phyloP scores from a whole-genome alignment of 2,113 vertebrate species.

The Origma solitaria region DNA sequence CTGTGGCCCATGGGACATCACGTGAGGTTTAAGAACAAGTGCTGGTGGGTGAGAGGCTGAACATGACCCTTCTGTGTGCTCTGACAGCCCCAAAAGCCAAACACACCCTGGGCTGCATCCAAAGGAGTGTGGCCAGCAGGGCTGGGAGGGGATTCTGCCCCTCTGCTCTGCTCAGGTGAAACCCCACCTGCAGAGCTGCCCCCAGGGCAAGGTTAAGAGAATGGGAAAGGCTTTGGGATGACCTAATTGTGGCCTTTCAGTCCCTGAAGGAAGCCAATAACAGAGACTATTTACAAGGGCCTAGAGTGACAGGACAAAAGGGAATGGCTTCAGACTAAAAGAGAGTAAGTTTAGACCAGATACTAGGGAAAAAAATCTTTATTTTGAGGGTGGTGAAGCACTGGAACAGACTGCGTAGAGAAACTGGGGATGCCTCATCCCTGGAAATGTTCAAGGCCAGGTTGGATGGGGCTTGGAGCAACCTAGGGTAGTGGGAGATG shows the following conservation, averaged over 20 bases:
- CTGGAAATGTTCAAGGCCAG: not conserved
- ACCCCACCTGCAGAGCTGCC: not conserved
- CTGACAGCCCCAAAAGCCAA: not conserved
- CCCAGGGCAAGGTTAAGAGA: not conserved
- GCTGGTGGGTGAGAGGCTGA: not conserved
- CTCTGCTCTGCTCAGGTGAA: not conserved
- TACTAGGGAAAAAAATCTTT: not conserved
- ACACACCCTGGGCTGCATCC: not conserved
- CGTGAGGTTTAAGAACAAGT: not conserved
- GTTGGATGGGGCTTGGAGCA: not conserved
- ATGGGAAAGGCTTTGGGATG: not conserved
- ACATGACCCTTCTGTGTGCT: not conserved
- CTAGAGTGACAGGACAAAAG: not conserved
- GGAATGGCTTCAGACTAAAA: not conserved
- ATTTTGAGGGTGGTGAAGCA: rapidly evolving
- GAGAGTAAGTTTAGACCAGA: not conserved
- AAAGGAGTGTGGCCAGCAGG: not conserved
- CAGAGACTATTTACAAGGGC: not conserved
- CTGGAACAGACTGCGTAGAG: not conserved
- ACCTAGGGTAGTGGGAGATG: not conserved
- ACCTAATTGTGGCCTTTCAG: not conserved
- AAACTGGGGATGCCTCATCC: not conserved
- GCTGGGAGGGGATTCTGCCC: not conserved
- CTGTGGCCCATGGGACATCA: not conserved
- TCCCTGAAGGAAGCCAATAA: not conserved